These are phyloP conservation scores for Euthynnus affinis DNA, from an alignment of 2,797 vertebrate species.

Conservation along the genomic window DNA sequence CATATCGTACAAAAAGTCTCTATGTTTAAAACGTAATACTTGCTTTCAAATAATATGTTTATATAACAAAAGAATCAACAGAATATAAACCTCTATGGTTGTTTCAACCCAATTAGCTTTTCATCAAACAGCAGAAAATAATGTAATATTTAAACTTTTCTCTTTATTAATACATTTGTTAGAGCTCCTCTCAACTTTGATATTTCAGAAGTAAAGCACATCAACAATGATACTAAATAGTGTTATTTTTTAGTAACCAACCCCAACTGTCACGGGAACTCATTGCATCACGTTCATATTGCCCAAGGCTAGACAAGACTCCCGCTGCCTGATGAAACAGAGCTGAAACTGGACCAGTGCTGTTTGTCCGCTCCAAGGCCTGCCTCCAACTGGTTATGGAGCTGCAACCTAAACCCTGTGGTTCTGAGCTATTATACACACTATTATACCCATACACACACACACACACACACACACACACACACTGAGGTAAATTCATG, in stretches of 20 bases:
- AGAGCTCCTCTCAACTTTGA: slow-evolving; percentile 21
- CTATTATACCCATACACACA: slow-evolving; percentile 1
- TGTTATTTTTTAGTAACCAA: slow-evolving; percentile 29
- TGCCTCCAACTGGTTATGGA: slow-evolving; percentile 43
- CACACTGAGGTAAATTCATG: slow-evolving; percentile 34
- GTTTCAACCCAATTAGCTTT: slow-evolving; percentile 18
- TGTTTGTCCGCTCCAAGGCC: slow-evolving; percentile 27
- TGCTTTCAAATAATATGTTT: background rate
- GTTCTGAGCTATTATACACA: slow-evolving; percentile 52
- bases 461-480: background rate
- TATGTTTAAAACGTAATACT: background rate
- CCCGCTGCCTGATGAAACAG: slow-evolving; percentile 65
- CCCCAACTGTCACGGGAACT: slow-evolving; percentile 50
- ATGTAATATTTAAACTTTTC: background rate
- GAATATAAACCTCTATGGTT: background rate
- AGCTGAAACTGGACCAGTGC: slow-evolving; percentile 66
- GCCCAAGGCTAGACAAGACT: slow-evolving; percentile 36
- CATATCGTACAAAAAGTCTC: background rate
- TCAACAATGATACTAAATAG: slow-evolving; percentile 26
- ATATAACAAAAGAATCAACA: slow-evolving; percentile 19
- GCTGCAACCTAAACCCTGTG: slow-evolving; percentile 56
- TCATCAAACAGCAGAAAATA: slow-evolving; percentile 18
- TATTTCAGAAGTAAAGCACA: slow-evolving; percentile 24
- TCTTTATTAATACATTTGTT: slow-evolving; percentile 4
- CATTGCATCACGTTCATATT: slow-evolving; percentile 58